Base-by-base conservation (phyloP, 2,113 vertebrate species). In the Thalassoma bifasciatum region DNA sequence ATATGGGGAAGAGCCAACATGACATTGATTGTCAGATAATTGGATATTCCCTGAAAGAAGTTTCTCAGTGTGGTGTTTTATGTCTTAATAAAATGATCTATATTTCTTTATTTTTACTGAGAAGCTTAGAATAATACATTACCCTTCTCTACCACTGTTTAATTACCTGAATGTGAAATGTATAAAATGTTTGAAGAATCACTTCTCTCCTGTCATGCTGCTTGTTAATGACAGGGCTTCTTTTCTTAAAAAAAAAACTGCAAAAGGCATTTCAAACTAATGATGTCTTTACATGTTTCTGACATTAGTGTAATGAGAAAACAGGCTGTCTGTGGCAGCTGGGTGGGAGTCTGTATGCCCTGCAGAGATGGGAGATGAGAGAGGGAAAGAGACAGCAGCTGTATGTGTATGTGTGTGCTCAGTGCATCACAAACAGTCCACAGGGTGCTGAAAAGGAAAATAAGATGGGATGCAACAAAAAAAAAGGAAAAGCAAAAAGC, bases 261-360 rank as follows among this genome's bases (percentile, higher is more conserved):
- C 67, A 53, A 47, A 3, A 73, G 53, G 61, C 58, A 49, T 76
- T 73, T 86, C 57, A 81, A 52, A 51, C 72, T 81, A 85, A 85
- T 72, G 81, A 81, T 70, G 75, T 79, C 79, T 72, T 82, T 66
- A 67, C 72, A 66, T 81, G 75, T 59, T 77, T 78, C 51, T 75
- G 78, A 80, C 82, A 85, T 88, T 77, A 83, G 72, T 73, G 70
- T 85, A 84, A 82, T 86, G 71, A 83, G 77, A 72, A 72, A 75
- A 38, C 53, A 47, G 51, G 26, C 72, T 21, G 66, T 59, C 61
- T 79, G 64, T 72, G 58, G 59, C 66, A 68, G 66, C 79, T n/a
- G 64, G 77, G 69, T 8, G 38, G 22, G 53, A 64, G 69, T 40
- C 44, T 46, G 62, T 50, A 10, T 51, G 58, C 44, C 86, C 73